These are phyloP conservation scores for human (Homo sapiens) DNA, from an alignment of 2,113 vertebrate genomes.

Conservation along the genomic window DNA sequence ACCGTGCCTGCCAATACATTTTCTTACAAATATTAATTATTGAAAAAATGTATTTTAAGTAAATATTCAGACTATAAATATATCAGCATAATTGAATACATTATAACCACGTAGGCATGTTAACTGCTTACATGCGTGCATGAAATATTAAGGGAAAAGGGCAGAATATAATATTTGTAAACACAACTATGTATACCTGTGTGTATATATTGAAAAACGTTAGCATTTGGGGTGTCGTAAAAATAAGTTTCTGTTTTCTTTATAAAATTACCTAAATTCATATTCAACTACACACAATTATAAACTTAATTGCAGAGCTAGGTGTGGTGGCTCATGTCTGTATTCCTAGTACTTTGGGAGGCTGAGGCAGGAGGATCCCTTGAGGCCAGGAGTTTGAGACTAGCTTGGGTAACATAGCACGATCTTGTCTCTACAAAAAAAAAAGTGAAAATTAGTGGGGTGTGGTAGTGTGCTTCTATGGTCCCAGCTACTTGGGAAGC, in stretches of 20 bases:
- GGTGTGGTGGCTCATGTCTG: too few relatives aligned
- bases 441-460: too few relatives aligned
- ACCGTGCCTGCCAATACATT: background rate
- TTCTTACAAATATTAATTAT: background rate
- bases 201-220: background rate
- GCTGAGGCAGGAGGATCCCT: too few relatives aligned
- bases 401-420: too few relatives aligned
- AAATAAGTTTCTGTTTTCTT: slow-evolving; percentile 27
- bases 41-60: background rate
- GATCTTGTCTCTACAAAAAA: too few relatives aligned
- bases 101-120: background rate
- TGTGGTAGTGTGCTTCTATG: too few relatives aligned
- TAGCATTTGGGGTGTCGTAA: background rate
- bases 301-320: background rate
- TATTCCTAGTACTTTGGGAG: too few relatives aligned
- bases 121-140: background rate
- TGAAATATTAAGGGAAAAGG: background rate
- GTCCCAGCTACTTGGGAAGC: too few relatives aligned
- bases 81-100: background rate
- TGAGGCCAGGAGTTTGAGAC: too few relatives aligned
- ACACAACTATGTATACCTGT: background rate
- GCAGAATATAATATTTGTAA: background rate
- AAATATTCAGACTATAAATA: background rate
- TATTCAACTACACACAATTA: slow-evolving; percentile 27
- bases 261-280: background rate